Evolutionary conservation across 2,888 invertebrate genomes (phyloP).

Genomic region (Thyatira batis): DNA sequence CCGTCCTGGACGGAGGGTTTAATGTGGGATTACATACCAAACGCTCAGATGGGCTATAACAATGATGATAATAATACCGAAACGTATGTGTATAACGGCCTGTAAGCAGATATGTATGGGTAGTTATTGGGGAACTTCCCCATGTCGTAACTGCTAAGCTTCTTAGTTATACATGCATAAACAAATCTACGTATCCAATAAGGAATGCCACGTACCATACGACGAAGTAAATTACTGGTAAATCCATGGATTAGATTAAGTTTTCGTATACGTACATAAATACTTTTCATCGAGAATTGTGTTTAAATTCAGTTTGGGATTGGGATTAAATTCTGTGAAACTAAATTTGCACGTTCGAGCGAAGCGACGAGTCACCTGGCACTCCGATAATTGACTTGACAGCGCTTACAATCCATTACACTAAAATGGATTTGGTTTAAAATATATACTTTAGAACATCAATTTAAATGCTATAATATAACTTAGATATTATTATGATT

Average conservation of each 20-base stretch:
- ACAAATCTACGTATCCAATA: neutral
- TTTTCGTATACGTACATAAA: too few species aligned
- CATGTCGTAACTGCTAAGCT: neutral
- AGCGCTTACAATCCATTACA: neutral
- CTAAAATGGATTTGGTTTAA: neutral
- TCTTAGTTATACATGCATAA: neutral
- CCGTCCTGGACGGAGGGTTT: constrained; percentile 38
- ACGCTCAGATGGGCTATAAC: constrained; percentile 24
- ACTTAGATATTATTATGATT: too few species aligned
- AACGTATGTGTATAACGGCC: constrained; percentile 16
- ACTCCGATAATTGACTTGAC: neutral
- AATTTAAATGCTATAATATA: too few species aligned
- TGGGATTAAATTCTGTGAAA: neutral
- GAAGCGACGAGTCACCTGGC: neutral
- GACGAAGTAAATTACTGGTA: neutral
- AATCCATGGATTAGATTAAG: too few species aligned
- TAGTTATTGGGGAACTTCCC: neutral
- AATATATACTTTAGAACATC: neutral
- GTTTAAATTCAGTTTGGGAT: neutral
- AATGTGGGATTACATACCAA: constrained; percentile 35
- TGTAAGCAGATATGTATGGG: constrained; percentile 10
- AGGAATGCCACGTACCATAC: neutral
- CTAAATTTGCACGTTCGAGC: neutral
- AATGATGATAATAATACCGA: constrained; percentile 31
- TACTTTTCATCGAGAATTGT: neutral